Evolutionary conservation across 2,113 vertebrate genomes (phyloP), one percentile per base, ranked within the genome.

Genomic region (Seriola quinqueradiata): DNA sequence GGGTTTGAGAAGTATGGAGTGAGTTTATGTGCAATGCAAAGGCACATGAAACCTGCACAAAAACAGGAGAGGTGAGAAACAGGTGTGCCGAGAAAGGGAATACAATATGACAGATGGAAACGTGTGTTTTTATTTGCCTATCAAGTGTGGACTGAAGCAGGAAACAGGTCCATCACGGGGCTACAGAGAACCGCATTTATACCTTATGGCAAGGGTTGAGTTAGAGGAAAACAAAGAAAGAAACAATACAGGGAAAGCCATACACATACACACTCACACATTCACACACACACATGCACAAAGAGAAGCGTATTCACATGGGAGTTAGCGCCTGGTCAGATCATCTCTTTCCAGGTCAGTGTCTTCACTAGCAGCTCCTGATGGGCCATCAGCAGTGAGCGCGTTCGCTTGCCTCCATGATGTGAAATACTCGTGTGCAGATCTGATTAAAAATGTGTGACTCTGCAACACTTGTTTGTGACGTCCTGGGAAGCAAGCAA

Each of bases 261-360:
- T 3, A 4, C n/a, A 38, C 16, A n/a, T 7, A 23, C 21, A 50
- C 4, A 40, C 3, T 6, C 36, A 38, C 36, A 2, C 25, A 67
- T 28, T 28, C 34, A 60, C 52, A 64, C 67, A 84, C 40, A 77
- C 54, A 79, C 8, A n/a, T n/a, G 68, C 7, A 32, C 40, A 70
- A 12, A 40, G 38, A 70, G 59, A 68, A 52, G 55, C 40, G 13
- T 8, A 25, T 70, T 83, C 75, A 61, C 19, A 42, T 80, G 74
- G 65, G 82, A 85, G 55, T 73, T 70, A n/a, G 59, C 52, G 23
- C 57, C 75, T 76, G 68, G 58, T 84, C 85, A 79, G 65, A 85
- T 80, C 54, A 82, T 84, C 34, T 59, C 38, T 89, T 92, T 92
- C 85, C 84, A 90, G 84, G 86, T 89, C 90, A 87, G 74, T 42